A percentile compares a stretch with the other conserved stretches of the same genome.
Evolutionary conservation across 2,797 vertebrate species (phyloP).

Genomic region (Triplophysa yarkandensis): DNA sequence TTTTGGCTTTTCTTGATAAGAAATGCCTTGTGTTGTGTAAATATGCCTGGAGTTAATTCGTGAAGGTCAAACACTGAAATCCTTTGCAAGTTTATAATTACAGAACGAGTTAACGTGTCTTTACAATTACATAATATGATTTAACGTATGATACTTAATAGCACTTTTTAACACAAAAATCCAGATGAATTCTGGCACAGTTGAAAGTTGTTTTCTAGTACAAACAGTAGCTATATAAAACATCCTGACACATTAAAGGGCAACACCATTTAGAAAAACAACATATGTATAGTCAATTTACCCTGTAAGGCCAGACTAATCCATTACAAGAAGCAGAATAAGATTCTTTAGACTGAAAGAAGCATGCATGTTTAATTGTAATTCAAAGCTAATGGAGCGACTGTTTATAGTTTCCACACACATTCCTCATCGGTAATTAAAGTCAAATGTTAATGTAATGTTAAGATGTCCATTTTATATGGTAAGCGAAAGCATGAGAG

Average conservation of each 20-base stretch:
- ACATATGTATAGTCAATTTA: slow-evolving; percentile 18
- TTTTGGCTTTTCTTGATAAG: slow-evolving; percentile 15
- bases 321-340: slow-evolving; percentile 25
- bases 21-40: slow-evolving; percentile 10
- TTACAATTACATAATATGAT: slow-evolving; percentile 23
- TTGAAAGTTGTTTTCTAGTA: not conserved
- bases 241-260: slow-evolving; percentile 38
- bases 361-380: slow-evolving; percentile 4
- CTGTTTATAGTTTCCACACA: slow-evolving; percentile 25
- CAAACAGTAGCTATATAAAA: slow-evolving; percentile 10
- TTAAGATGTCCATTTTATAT: slow-evolving; percentile 38
- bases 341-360: slow-evolving; percentile 14
- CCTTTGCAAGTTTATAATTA: slow-evolving; percentile 26
- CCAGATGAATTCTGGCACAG: not conserved
- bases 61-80: slow-evolving; percentile 12
- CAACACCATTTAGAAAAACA: not conserved
- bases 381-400: slow-evolving; percentile 7
- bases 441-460: slow-evolving; percentile 9
- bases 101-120: not conserved
- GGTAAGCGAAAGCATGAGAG: not conserved
- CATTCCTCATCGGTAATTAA: slow-evolving; percentile 12
- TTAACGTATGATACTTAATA: slow-evolving; percentile 36
- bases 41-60: slow-evolving; percentile 18
- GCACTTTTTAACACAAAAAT: slow-evolving; percentile 35
- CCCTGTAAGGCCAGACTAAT: not conserved